Conservation (phyloP, 2,888 invertebrate genomes). For the Metopia argyrocephala region DNA sequence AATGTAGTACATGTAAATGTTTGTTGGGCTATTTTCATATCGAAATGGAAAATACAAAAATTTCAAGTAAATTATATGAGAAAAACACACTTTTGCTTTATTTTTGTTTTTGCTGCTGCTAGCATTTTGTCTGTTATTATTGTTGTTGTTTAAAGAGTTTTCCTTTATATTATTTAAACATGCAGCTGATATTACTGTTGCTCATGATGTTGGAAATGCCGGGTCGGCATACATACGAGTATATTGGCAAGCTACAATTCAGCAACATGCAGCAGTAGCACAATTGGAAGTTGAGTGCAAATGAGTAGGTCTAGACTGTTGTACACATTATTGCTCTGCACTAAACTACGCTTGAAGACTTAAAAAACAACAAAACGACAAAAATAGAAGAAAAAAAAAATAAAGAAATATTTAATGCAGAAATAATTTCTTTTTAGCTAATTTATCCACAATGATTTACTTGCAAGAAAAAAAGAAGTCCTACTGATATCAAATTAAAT, state of each 20-base stretch:
- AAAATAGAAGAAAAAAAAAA: not conserved
- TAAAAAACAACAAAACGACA: constrained; percentile 8
- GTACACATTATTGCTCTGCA: no score
- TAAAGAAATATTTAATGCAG: constrained; percentile 35
- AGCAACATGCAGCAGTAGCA: constrained; percentile 47
- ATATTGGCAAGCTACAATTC: no score
- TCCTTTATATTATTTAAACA: constrained; percentile 29
- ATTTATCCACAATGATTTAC: constrained; percentile 22
- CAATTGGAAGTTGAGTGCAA: constrained; percentile 53
- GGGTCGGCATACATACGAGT: no score
- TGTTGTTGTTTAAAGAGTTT: constrained; percentile 42
- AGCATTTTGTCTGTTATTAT: constrained; percentile 8
- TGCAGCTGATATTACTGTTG: constrained; percentile 52
- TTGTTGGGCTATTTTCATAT: constrained; percentile 35
- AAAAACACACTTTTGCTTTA: constrained; percentile 44
- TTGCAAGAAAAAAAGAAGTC: constrained; percentile 11
- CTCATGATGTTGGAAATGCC: constrained; percentile 57
- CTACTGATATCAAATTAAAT: constrained; percentile 42
- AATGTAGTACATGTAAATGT: not conserved
- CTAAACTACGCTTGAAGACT: not conserved
- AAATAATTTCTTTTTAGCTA: constrained; percentile 19
- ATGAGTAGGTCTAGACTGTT: constrained; percentile 51
- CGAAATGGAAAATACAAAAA: constrained; percentile 56
- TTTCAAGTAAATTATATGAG: constrained; percentile 32
- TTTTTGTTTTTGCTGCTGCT: constrained; percentile 14